These are phyloP conservation scores for Euthynnus affinis DNA, from an alignment of 2,797 vertebrate species.

Conservation along the genomic window DNA sequence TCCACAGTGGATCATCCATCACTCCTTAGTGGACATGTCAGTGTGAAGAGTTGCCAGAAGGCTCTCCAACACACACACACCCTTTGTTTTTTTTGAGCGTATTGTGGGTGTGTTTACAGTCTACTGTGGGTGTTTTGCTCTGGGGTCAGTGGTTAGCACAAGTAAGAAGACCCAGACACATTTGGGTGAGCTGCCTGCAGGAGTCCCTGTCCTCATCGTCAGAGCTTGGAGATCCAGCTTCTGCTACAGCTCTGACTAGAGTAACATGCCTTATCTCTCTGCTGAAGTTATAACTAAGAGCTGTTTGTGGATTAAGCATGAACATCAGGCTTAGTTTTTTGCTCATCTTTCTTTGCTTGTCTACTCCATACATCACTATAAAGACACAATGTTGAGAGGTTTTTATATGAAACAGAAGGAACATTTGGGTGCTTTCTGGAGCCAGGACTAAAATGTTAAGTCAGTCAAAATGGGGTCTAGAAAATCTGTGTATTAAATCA, in stretches of 20 bases:
- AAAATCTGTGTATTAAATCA: slow-evolving; percentile 28
- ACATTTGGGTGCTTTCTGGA: not conserved
- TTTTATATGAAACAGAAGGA: slow-evolving; percentile 22
- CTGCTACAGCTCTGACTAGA: slow-evolving; percentile 11
- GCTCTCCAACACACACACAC: slow-evolving; percentile 40
- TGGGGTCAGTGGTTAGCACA: slow-evolving; percentile 36
- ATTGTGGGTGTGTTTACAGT: slow-evolving; percentile 57
- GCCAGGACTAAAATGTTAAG: not conserved
- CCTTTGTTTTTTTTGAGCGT: slow-evolving; percentile 48
- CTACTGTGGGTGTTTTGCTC: slow-evolving; percentile 47
- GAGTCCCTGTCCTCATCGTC: not conserved
- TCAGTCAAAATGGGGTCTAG: slow-evolving; percentile 17
- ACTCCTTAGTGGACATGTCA: slow-evolving; percentile 69
- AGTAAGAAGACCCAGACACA: slow-evolving; percentile 22
- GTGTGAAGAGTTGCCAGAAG: slow-evolving; percentile 68
- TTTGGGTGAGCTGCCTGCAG: slow-evolving; percentile 11
- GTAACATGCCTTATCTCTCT: slow-evolving; percentile 25
- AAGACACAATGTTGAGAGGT: not conserved
- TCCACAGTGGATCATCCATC: slow-evolving; percentile 68
- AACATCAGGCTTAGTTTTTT: slow-evolving; percentile 26
- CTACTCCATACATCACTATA: slow-evolving; percentile 15
- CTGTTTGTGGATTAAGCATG: slow-evolving; percentile 15
- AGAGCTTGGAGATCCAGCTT: slow-evolving; percentile 12
- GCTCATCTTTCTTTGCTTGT: slow-evolving; percentile 11
- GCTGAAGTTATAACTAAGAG: slow-evolving; percentile 15